Conservation (phyloP, 1,140 invertebrate genomes). For the Chlorops oryzae region DNA sequence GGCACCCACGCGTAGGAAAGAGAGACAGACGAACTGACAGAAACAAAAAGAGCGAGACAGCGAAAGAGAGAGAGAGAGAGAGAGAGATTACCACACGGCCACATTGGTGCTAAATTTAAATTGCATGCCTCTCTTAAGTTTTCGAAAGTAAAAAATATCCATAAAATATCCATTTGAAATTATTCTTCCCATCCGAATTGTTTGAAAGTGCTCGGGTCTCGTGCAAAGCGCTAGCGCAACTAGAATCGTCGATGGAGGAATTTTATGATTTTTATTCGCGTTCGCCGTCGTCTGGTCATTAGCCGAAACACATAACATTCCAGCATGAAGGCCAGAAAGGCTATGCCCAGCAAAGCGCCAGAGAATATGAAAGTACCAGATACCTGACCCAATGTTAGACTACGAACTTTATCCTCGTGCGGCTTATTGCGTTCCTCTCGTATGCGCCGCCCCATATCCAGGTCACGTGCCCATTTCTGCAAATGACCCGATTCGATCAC, state of each 20-base stretch:
- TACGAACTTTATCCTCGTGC: constrained; percentile 29
- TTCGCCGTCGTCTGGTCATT: constrained; percentile 15
- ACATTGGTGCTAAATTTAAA: too few relatives aligned
- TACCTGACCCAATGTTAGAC: constrained; percentile 28
- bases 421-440: constrained; percentile 28
- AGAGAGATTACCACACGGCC: too few relatives aligned
- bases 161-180: too few relatives aligned
- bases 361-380: constrained; percentile 28
- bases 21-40: too few relatives aligned
- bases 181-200: too few relatives aligned
- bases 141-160: too few relatives aligned
- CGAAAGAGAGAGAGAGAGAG: too few relatives aligned
- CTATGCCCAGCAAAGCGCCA: constrained; percentile 19
- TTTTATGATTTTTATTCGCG: constrained; percentile 18
- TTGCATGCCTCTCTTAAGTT: too few relatives aligned
- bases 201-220: too few relatives aligned
- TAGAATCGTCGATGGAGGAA: constrained; percentile 19
- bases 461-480: constrained; percentile 41
- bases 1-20: too few relatives aligned
- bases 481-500: constrained; percentile 43
- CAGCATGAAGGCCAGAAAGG: constrained; percentile 21
- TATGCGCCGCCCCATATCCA: constrained; percentile 36
- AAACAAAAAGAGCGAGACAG: too few relatives aligned
- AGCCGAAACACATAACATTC: constrained; percentile 22
- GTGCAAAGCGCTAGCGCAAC: background rate